Evolutionary conservation across 2,797 vertebrate species (phyloP).

Genomic region (Lagorchestes hirsutus): DNA sequence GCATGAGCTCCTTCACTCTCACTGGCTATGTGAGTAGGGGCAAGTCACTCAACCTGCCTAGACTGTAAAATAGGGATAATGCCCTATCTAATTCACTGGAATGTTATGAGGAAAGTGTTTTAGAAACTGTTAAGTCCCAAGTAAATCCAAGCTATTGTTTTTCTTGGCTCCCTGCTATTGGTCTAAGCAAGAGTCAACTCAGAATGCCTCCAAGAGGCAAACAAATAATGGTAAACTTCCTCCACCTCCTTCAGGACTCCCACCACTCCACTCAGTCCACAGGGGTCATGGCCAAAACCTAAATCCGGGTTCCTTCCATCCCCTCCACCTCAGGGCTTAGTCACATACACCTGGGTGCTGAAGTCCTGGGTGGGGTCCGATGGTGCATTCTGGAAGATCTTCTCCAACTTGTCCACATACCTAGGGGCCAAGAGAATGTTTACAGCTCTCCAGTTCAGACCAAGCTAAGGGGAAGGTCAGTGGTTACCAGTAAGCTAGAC

Average conservation of each 20-base stretch:
- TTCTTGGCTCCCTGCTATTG: background rate
- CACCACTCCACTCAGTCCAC: background rate
- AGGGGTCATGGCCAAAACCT: background rate
- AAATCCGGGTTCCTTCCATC: background rate
- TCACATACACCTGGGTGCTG: constrained; percentile 97
- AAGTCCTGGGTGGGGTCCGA: constrained; percentile 98
- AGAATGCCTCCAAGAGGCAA: background rate
- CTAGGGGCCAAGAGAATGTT: constrained; percentile 82
- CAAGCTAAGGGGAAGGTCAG: constrained; percentile 15
- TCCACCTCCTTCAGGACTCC: background rate
- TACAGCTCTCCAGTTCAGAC: constrained; percentile 8
- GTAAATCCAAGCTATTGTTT: background rate
- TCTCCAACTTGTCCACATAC: constrained; percentile 96
- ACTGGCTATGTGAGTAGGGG: background rate
- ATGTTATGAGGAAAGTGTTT: background rate
- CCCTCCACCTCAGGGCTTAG: constrained; percentile 35
- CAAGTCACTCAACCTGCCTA: background rate
- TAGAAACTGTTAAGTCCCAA: background rate
- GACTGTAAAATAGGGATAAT: background rate
- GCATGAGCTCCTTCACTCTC: background rate
- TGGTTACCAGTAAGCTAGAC: background rate
- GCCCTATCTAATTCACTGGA: background rate
- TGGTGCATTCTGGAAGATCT: constrained; percentile 95
- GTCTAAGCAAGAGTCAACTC: constrained; percentile 16
- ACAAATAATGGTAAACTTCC: background rate